Conservation (phyloP, 2,888 invertebrate species). For the Drosophila pseudotalamancana region DNA sequence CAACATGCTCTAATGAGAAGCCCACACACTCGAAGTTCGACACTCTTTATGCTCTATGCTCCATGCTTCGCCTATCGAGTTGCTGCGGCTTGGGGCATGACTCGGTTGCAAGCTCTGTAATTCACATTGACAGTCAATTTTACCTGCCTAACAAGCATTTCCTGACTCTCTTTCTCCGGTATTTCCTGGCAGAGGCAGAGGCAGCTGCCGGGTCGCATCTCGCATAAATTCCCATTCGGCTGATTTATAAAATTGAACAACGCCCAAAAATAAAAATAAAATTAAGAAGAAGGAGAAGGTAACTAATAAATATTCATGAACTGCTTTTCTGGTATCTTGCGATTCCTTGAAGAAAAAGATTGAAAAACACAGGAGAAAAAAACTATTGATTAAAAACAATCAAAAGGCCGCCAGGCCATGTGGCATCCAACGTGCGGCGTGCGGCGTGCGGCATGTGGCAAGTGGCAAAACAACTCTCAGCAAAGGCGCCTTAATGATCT, state of each 20-base stretch:
- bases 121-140: conserved; percentile 68
- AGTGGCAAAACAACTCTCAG: conserved; percentile 38
- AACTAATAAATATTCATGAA: conserved; percentile 71
- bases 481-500: conserved; percentile 49
- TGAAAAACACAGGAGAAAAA: not conserved
- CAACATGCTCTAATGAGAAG: conserved; percentile 49
- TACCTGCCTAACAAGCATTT: conserved; percentile 74
- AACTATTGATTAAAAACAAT: conserved; percentile 56
- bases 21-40: conserved; percentile 25
- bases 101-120: conserved; percentile 36
- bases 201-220: conserved; percentile 29
- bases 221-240: conserved; percentile 65
- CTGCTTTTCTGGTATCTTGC: conserved; percentile 16
- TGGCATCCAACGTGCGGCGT: not conserved
- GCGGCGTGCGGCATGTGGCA: conserved; percentile 13
- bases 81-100: conserved; percentile 9
- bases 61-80: conserved; percentile 4
- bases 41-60: conserved; percentile 8
- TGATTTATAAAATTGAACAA: conserved; percentile 75
- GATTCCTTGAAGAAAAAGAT: conserved; percentile 37
- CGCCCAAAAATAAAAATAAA: conserved; percentile 48
- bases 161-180: conserved; percentile 38
- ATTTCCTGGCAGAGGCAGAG: conserved; percentile 28
- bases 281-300: conserved; percentile 14
- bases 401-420: conserved; percentile 40